phyloP scores from a whole-genome alignment of 2,797 vertebrate genomes.

The Coregonus suidteri region DNA sequence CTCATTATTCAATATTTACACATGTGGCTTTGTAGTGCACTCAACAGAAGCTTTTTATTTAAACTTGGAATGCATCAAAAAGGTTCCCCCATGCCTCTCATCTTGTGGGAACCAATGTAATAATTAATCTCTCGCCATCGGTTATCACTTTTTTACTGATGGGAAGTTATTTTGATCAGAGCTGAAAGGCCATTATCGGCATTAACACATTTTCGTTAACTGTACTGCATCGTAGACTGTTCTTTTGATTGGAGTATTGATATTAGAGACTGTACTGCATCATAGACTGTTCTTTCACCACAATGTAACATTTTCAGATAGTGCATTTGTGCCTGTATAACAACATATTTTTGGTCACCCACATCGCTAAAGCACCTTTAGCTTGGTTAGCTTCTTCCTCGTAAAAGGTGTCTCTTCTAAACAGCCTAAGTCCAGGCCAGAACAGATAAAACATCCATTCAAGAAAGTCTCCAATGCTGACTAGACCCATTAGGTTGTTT shows the following conservation, averaged over 20 bases:
- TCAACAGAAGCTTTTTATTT: constrained; percentile 77
- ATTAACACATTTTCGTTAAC: background rate
- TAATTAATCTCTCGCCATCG: constrained; percentile 59
- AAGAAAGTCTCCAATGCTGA: constrained; percentile 44
- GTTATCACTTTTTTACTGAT: constrained; percentile 47
- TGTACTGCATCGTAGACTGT: background rate
- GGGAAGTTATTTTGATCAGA: constrained; percentile 55
- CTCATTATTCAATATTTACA: constrained; percentile 77
- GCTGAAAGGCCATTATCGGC: background rate
- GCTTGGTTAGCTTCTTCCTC: background rate
- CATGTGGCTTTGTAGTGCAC: constrained; percentile 70
- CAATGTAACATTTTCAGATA: background rate
- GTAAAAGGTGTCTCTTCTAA: background rate
- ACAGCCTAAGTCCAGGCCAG: constrained; percentile 28
- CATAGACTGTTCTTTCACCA: background rate
- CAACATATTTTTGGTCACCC: background rate
- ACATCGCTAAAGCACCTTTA: background rate
- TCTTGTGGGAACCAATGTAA: constrained; percentile 62
- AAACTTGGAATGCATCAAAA: constrained; percentile 68
- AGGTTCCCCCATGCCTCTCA: constrained; percentile 51
- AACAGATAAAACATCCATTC: constrained; percentile 30
- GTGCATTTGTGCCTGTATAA: background rate
- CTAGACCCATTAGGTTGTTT: constrained; percentile 60
- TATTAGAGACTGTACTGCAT: too few relatives aligned
- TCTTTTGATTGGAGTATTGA: background rate